Evolutionary conservation across 53 echinoderm and acorn worm species (phyloP), one percentile per base, ranked within the genome.

Genomic region (Henricia sp.): DNA sequence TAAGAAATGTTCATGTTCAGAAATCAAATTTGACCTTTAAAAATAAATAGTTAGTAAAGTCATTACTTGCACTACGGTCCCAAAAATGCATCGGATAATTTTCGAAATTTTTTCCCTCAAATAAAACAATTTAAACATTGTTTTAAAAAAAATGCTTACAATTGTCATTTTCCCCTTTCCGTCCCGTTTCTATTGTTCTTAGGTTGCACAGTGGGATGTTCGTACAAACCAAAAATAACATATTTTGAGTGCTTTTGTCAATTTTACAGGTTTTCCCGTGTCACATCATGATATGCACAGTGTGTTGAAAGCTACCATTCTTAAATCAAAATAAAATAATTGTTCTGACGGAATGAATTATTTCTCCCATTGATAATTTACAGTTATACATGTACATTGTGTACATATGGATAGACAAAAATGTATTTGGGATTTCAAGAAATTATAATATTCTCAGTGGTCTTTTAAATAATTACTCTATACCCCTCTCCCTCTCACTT

Each of bases 241-340:
- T n/a, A n/a, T n/a, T n/a, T 33, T 62, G 80, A 80, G 80, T 80
- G 80, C 72, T n/a, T 80, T 80, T 80, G 80, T 80, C 80, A 70
- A 43, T 70, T 70, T 44, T 29, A 28, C 19, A 41, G 9, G 27
- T 75, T 57, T 54, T 56, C 38, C 80, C 63, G 48, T 80, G 80
- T 80, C 63, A 80, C 80, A 80, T 80, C 64, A n/a, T n/a, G n/a
- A 63, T 64, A 80, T 80, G 80, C 80, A 80, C 80, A 80, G 77
- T 42, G 63, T 80, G 80, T 80, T 80, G 16, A 71, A 44, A 43
- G 63, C 62, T 64, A 80, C 43, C 30, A 43, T 80, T 80, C 80
- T 80, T 77, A 12, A 44, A 80, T 63, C 59, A 64, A 72, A 72
- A 52, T 33, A 26, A 23, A 52, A 77, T 1, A 21, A 50, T 21